These are phyloP conservation scores for Holotrichia oblita DNA, from an alignment of 1,140 invertebrate species.

Conservation along the genomic window DNA sequence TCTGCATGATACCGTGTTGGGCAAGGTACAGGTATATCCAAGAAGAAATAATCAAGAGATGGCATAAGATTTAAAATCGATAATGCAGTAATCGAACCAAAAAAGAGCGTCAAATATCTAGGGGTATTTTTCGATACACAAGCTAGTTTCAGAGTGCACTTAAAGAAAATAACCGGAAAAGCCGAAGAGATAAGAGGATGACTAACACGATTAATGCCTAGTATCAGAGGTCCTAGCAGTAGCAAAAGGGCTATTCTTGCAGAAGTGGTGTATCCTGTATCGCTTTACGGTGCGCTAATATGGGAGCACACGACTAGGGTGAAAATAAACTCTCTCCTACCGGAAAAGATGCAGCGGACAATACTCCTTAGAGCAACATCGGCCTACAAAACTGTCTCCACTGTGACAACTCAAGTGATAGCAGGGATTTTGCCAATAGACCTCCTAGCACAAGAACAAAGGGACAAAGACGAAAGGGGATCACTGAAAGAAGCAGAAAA, in stretches of 20 bases:
- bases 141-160: not conserved
- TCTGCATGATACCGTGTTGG: no score
- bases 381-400: not conserved
- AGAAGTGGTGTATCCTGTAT: not conserved
- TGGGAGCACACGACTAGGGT: not conserved
- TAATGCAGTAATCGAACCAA: not conserved
- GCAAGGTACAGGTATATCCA: no score
- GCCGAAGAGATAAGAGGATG: not conserved
- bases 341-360: not conserved
- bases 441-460: not conserved
- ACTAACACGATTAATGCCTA: not conserved
- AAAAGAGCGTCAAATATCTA: not conserved
- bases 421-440: not conserved
- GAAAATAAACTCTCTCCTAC: not conserved
- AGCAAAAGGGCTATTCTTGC: not conserved
- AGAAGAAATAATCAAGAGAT: not conserved
- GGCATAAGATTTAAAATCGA: not conserved
- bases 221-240: not conserved
- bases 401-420: not conserved
- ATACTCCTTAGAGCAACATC: not conserved
- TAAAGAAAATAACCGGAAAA: not conserved
- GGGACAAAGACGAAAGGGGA: not conserved
- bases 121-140: not conserved
- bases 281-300: not conserved
- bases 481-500: not conserved